These are phyloP conservation scores for Acleris sparsana DNA, from an alignment of 2,888 invertebrate genomes.

Conservation along the genomic window DNA sequence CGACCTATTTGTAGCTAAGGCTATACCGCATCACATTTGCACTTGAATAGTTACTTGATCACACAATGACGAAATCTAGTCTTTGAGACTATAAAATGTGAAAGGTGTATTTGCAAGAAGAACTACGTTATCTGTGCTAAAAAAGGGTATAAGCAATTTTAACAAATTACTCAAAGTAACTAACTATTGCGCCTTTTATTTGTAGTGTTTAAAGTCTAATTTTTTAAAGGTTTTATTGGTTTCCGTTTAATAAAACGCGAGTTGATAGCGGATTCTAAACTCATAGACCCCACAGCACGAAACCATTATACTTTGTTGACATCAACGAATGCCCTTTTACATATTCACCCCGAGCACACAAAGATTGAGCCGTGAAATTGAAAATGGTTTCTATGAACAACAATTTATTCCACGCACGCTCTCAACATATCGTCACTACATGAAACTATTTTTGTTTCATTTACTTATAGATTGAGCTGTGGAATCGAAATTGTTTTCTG, in stretches of 20 bases:
- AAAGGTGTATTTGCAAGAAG: no score
- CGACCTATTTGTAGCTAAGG: no score
- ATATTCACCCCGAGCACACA: slow-evolving; percentile 81
- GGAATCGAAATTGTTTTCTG: slow-evolving; percentile 29
- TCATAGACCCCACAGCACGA: slow-evolving; percentile 76
- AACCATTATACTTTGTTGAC: slow-evolving; percentile 82
- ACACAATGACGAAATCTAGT: no score
- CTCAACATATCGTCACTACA: slow-evolving; percentile 70
- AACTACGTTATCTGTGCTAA: no score
- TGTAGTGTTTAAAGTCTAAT: no score
- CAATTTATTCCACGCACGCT: slow-evolving; percentile 78
- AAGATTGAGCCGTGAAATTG: slow-evolving; percentile 83
- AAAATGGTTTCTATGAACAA: slow-evolving; percentile 81
- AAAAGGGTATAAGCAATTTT: no score
- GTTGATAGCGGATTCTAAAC: slow-evolving; percentile 63
- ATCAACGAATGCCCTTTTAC: slow-evolving; percentile 80
- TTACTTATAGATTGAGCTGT: slow-evolving; percentile 38
- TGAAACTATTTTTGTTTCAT: slow-evolving; percentile 53
- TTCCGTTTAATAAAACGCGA: slow-evolving; percentile 53
- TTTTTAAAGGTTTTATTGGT: neutral
- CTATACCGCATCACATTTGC: no score
- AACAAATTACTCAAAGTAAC: no score
- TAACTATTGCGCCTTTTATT: no score
- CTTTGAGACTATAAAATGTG: no score
- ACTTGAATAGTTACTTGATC: no score